Percentiles rank a stretch among this genome's conserved stretches.
phyloP scores from a whole-genome alignment of 2,888 invertebrate genomes.

The Alentia gelatinosa region DNA sequence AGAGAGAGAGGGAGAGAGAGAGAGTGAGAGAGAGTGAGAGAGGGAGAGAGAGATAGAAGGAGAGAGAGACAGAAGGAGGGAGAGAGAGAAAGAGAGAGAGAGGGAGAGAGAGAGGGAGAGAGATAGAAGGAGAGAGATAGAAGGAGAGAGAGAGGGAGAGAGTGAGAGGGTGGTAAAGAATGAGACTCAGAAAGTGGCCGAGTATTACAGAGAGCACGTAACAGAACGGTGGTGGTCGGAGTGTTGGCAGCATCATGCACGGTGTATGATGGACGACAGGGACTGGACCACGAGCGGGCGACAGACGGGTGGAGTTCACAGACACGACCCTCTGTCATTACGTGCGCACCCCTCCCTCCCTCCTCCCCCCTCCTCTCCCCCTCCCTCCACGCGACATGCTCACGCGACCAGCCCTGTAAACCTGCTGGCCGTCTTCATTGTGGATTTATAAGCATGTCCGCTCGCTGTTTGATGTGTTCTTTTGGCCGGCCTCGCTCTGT shows the following conservation, averaged over 20 bases:
- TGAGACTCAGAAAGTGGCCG: no score
- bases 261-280: background rate
- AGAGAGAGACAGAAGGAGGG: background rate
- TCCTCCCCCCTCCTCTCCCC: background rate
- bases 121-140: background rate
- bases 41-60: background rate
- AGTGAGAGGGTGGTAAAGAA: background rate
- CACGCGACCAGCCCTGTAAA: background rate
- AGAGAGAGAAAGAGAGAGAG: background rate
- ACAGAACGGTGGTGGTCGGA: background rate
- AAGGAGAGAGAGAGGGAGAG: background rate
- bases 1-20: no score
- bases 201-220: background rate
- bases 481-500: background rate
- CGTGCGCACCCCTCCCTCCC: background rate
- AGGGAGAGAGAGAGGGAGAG: background rate
- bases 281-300: background rate
- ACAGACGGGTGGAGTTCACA: background rate
- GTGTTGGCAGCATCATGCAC: background rate
- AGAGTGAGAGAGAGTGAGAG: no score
- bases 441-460: slow-evolving; percentile 10
- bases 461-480: background rate
- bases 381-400: background rate
- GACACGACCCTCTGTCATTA: background rate
- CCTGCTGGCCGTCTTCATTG: slow-evolving; percentile 19